Conservation (phyloP, 2,113 vertebrate genomes). For the Cryptomyrus ogoouensis region DNA sequence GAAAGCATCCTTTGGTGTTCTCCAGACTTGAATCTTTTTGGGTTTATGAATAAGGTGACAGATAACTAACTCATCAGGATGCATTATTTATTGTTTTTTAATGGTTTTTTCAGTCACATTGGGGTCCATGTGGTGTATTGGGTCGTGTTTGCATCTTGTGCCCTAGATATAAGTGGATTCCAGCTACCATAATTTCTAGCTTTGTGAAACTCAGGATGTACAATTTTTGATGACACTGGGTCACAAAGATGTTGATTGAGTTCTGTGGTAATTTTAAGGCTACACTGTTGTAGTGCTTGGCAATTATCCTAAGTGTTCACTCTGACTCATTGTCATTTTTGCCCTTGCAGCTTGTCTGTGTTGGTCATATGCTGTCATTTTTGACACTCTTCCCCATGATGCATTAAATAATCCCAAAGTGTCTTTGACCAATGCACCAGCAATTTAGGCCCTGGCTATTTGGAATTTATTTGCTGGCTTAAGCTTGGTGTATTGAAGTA, state of each 20-base stretch:
- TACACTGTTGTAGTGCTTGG: background rate
- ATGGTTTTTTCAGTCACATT: background rate
- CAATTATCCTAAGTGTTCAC: background rate
- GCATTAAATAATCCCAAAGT: background rate
- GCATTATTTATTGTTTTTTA: background rate
- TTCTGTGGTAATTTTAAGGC: background rate
- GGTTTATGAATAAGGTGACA: background rate
- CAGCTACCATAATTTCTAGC: background rate
- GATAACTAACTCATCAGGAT: background rate
- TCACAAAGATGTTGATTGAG: background rate
- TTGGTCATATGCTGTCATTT: background rate
- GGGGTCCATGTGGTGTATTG: background rate
- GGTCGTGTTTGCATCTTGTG: background rate
- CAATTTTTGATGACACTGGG: background rate
- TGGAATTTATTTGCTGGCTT: background rate
- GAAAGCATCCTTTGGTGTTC: background rate
- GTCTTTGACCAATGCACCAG: background rate
- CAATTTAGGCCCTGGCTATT: background rate
- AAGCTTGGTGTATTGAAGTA: background rate
- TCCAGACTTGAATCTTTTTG: background rate
- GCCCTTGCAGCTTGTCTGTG: background rate
- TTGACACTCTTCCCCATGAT: background rate
- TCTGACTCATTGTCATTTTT: background rate
- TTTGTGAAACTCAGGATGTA: background rate
- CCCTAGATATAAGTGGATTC: background rate